Conservation (phyloP, 37 sponge, comb jelly and placozoan species). For the Chondrilla cf. caribensis region DNA sequence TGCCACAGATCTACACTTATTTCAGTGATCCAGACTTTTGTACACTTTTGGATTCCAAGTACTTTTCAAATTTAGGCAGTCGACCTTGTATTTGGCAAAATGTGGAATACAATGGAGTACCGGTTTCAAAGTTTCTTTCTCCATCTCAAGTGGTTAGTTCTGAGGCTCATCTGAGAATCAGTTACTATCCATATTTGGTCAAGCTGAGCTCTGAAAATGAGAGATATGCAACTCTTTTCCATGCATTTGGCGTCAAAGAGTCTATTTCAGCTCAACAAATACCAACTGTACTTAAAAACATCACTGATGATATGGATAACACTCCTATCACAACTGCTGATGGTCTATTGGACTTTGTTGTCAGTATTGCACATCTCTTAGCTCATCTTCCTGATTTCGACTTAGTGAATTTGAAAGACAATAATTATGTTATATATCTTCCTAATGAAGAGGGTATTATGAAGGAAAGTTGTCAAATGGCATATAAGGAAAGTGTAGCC, state of each 20-base stretch:
- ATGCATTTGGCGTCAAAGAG: conserved; percentile 20
- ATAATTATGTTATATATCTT: not conserved
- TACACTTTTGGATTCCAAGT: no score
- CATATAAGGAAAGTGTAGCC: conserved; percentile 21
- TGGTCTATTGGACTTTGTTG: not conserved
- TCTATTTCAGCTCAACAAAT: not conserved
- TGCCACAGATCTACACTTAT: conserved; percentile 25
- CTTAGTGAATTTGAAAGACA: no score
- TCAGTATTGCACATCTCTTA: not conserved
- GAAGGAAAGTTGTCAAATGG: conserved; percentile 23
- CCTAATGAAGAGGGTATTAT: conserved; percentile 51
- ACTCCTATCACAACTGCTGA: no score
- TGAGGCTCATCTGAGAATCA: not conserved
- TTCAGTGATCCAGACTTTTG: not conserved
- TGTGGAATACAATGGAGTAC: not conserved
- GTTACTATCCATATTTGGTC: conserved; percentile 37
- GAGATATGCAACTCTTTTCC: conserved; percentile 21
- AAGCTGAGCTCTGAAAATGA: conserved; percentile 26
- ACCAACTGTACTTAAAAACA: not conserved
- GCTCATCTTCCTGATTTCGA: no score
- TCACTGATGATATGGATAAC: not conserved
- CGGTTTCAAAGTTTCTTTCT: conserved; percentile 8
- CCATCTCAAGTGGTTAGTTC: conserved; percentile 11
- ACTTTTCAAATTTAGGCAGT: not conserved
- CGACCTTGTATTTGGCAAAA: conserved; percentile 48